Evolutionary conservation across 2,113 vertebrate genomes (phyloP).

Genomic region (Paramisgurnus dabryanus): DNA sequence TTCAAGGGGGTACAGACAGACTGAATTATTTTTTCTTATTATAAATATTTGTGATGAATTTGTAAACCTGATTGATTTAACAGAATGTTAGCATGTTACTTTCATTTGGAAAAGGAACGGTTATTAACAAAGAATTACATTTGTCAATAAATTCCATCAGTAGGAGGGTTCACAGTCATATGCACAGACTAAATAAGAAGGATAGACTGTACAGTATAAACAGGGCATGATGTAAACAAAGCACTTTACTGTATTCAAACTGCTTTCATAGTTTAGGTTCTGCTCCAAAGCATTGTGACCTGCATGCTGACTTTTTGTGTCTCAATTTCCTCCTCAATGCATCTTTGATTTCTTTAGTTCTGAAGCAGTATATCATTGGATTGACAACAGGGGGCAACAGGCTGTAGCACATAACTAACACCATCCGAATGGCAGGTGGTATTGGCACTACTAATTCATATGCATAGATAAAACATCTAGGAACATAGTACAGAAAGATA

Average conservation of each 20-base stretch:
- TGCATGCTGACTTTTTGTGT: conserved; percentile 42
- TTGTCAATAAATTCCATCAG: no score
- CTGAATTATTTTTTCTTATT: no score
- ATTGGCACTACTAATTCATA: conserved; percentile 45
- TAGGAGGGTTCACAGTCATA: no score
- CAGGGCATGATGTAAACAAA: neutral
- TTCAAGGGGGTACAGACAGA: no score
- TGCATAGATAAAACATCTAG: conserved; percentile 69
- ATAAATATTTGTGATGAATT: no score
- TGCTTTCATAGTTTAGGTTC: neutral
- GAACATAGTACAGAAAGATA: conserved; percentile 69
- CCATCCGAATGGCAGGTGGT: conserved; percentile 61
- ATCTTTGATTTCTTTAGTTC: conserved; percentile 67
- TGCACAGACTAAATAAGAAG: no score
- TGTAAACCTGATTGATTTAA: no score
- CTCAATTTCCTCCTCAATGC: conserved; percentile 50
- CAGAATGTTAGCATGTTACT: no score
- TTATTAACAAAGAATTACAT: no score
- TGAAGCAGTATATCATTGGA: conserved; percentile 73
- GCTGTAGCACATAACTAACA: conserved; percentile 67
- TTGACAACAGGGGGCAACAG: conserved; percentile 68
- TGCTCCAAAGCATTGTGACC: neutral
- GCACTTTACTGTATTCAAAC: neutral
- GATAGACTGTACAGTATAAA: neutral
- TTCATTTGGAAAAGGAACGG: no score